Conservation (phyloP, 2,888 invertebrate species). For the Leptinotarsa juncta region DNA sequence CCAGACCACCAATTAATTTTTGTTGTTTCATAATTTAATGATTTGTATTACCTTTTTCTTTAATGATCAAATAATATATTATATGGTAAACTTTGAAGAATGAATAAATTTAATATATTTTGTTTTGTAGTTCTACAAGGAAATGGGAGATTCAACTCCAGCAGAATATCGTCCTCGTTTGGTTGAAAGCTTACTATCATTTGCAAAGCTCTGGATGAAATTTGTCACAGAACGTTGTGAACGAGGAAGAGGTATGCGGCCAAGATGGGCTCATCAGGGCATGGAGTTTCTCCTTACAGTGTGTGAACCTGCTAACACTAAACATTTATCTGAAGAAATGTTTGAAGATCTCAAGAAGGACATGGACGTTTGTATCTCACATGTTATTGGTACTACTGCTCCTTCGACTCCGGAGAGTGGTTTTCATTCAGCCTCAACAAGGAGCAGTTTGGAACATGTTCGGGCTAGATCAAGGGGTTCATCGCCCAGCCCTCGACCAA, state of each 20-base stretch:
- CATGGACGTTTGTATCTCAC: conserved; percentile 88
- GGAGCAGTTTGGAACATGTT: conserved; percentile 58
- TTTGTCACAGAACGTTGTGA: conserved; percentile 89
- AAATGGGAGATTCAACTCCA: conserved; percentile 74
- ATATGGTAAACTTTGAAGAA: neutral
- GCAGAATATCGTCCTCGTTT: conserved; percentile 64
- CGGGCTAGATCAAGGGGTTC: conserved; percentile 60
- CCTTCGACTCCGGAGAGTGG: conserved; percentile 64
- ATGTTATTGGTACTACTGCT: conserved; percentile 77
- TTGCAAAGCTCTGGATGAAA: conserved; percentile 88
- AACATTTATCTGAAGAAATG: conserved; percentile 79
- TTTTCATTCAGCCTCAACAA: conserved; percentile 59
- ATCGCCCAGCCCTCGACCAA: conserved; percentile 62
- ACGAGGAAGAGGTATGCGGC: conserved; percentile 77
- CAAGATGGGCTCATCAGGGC: conserved; percentile 91
- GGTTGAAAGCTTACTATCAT: conserved; percentile 73
- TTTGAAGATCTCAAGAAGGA: conserved; percentile 83
- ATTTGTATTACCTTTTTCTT: no score
- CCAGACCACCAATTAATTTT: no score
- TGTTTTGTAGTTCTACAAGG: conserved; percentile 73
- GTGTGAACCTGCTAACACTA: conserved; percentile 86
- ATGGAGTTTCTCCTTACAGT: conserved; percentile 87
- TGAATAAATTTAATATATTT: neutral
- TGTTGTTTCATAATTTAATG: no score
- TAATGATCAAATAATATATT: neutral